Evolutionary conservation across 2,888 invertebrate genomes (phyloP), one percentile per base, ranked within the genome.

Genomic region (Nineta flava): DNA sequence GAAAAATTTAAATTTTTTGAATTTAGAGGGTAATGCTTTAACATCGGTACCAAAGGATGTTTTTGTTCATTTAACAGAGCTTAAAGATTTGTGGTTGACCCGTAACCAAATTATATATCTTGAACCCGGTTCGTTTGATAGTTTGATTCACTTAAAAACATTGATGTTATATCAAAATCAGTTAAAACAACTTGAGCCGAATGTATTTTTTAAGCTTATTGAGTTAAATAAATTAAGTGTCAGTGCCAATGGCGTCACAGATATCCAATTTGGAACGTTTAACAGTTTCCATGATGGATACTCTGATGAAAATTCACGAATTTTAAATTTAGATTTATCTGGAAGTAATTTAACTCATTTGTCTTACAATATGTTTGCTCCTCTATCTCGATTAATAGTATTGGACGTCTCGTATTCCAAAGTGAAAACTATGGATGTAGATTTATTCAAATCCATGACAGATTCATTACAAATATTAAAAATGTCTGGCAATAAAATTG

Each of bases 111-210:
- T 46, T 13, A 26, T 32, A 3, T 13, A 10, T 32, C 6, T 46
- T 26, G 21, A 12, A 7, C 32, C 16, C n/a, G 46, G 46, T 2
- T 16, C 31, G 1, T 46, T 46, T 32, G 46, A 46, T 32, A 6
- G 12, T 21, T 6, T 46, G 13, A 32, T 21, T 21, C 19, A 46
- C 26, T 46, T 46, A n/a, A 51, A 51, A 21, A 52, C 50, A 50
- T 50, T 59, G 10, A 57, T 58, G 51, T 31, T 58, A 17, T 56
- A 56, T n/a, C 50, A 52, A 19, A 59, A 59, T 47, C 17, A 21
- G 5, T 38, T 59, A 16, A 44, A 34, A 10, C 31, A 49, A 9
- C 47, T 59, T n/a, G 49, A 53, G 5, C 50, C 41, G 40, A 51
- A 56, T 17, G 31, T 57, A 21, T 57, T 59, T 51, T 52, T 56